Evolutionary conservation across 2,888 invertebrate genomes (phyloP).

Genomic region (Agrypnus murinus): DNA sequence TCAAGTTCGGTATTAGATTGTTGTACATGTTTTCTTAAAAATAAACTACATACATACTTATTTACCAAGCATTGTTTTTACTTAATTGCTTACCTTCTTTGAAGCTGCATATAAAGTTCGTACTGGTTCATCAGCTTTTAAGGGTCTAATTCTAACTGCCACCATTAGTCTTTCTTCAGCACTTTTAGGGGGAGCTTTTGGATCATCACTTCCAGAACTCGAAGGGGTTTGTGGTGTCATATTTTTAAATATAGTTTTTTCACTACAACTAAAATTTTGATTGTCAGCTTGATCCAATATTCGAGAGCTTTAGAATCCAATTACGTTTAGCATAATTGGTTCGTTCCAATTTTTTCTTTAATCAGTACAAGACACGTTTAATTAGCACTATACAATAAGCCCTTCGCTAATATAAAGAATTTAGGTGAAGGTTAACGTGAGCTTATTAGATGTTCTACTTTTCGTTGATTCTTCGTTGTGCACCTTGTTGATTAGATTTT

Average conservation of each 20-base stretch:
- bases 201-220: conserved; percentile 69
- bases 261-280: neutral
- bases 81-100: conserved; percentile 77
- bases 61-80: too few species aligned
- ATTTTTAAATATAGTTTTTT: too few species aligned
- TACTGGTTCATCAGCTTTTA: conserved; percentile 83
- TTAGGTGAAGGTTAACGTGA: conserved; percentile 5
- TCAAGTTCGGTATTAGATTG: too few species aligned
- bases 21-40: too few species aligned
- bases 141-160: conserved; percentile 91
- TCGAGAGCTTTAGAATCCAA: neutral
- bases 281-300: neutral
- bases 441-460: too few species aligned
- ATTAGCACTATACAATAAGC: neutral
- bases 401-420: neutral
- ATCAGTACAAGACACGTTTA: neutral
- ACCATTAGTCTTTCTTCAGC: conserved; percentile 75
- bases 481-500: too few species aligned
- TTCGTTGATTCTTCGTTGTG: neutral
- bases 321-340: neutral
- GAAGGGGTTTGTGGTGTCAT: conserved; percentile 69
- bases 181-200: conserved; percentile 62
- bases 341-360: neutral
- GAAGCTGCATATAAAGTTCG: conserved; percentile 85
- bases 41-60: too few species aligned